Conservation (phyloP, 1,140 invertebrate genomes). For the Leptoteleia sp. region DNA sequence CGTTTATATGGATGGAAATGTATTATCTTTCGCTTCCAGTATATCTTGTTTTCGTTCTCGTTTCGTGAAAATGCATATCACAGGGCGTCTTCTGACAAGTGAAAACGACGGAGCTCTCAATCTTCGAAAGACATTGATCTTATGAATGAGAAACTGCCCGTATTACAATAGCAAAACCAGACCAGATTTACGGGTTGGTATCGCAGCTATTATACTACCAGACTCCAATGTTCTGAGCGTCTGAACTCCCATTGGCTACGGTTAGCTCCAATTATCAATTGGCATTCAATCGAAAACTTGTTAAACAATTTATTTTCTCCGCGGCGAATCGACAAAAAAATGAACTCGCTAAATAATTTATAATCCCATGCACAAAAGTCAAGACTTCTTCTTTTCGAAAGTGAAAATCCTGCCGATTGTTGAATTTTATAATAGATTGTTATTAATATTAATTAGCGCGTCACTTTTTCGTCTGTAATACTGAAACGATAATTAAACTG, state of each 20-base stretch:
- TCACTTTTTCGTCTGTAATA: conserved; percentile 36
- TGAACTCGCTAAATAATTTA: too few species aligned
- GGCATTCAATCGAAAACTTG: conserved; percentile 10
- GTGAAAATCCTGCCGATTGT: too few species aligned
- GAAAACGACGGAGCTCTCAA: conserved; percentile 50
- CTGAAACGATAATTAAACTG: conserved; percentile 46
- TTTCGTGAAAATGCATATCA: conserved; percentile 44
- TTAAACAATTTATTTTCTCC: not conserved
- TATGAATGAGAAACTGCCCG: conserved; percentile 35
- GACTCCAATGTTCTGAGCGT: too few species aligned
- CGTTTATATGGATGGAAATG: conserved; percentile 26
- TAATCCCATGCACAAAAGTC: too few species aligned
- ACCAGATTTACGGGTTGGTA: conserved; percentile 1
- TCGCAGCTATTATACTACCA: not conserved
- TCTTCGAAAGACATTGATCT: conserved; percentile 22
- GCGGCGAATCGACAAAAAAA: too few species aligned
- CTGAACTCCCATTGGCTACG: too few species aligned
- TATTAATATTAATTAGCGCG: conserved; percentile 47
- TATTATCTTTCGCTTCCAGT: conserved; percentile 43
- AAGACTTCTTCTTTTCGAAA: too few species aligned
- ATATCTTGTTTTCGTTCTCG: conserved; percentile 32
- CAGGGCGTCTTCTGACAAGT: conserved; percentile 31
- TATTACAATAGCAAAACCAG: conserved; percentile 33
- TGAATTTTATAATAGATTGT: too few species aligned
- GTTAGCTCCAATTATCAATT: not conserved